A percentile compares a stretch with the other conserved stretches of the same genome.
Evolutionary conservation across 2,113 vertebrate genomes (phyloP).

Genomic region (Dryoscopus gambensis): DNA sequence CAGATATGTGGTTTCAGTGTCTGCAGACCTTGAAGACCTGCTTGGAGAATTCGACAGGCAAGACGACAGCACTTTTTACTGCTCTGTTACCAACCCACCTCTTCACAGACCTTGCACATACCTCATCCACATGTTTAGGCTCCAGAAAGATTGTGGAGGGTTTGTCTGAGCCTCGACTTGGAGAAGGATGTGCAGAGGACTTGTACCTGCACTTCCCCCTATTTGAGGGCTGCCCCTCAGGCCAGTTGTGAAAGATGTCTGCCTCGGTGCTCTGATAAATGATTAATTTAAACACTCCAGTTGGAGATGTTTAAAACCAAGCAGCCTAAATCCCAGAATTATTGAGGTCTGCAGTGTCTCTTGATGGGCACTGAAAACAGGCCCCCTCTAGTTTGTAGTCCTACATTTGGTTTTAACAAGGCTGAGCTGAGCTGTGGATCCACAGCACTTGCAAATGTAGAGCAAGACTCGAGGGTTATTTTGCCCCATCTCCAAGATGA

Average conservation of each 20-base stretch:
- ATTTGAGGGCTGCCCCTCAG: background rate
- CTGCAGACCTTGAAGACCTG: slow-evolving; percentile 24
- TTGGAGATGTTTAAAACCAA: background rate
- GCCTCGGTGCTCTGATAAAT: background rate
- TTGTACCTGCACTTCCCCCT: background rate
- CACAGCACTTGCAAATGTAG: background rate
- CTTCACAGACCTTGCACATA: background rate
- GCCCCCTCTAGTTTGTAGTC: background rate
- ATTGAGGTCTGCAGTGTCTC: background rate
- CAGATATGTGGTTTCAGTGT: slow-evolving; percentile 25
- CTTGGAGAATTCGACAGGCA: background rate
- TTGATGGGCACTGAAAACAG: background rate
- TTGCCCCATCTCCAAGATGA: background rate
- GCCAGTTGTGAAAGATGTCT: background rate
- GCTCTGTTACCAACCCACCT: background rate
- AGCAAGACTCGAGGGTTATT: background rate
- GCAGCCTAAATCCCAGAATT: background rate
- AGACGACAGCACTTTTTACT: background rate
- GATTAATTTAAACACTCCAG: background rate
- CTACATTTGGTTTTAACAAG: background rate
- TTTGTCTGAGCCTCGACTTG: background rate
- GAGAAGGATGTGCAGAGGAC: background rate
- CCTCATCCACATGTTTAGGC: background rate
- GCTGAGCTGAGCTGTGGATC: background rate
- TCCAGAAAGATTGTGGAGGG: background rate